Evolutionary conservation across 2,888 invertebrate genomes (phyloP), one percentile per base, ranked within the genome.

Genomic region (Chamaedrilus cognettii): DNA sequence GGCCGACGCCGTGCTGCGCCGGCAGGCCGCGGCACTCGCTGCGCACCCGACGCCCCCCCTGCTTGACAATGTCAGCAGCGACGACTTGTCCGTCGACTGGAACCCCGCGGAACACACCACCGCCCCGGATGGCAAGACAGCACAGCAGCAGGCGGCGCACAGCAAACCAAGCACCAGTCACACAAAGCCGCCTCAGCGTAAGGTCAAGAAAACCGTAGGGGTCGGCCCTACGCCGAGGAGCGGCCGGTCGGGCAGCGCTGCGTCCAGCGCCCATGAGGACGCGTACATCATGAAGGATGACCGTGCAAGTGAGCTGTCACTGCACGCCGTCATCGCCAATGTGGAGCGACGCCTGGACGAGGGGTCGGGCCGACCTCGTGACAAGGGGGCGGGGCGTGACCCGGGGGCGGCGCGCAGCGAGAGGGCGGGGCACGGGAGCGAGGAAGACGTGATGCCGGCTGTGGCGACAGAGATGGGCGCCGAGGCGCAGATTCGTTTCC

Each of bases 401-500:
- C 11, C 7, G 11, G 7, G 7, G 7, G 42, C 19, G 7, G 42
- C 42, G 11, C n/a, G n/a, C n/a, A n/a, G n/a, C n/a, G n/a, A n/a
- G n/a, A n/a, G n/a, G n/a, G n/a, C n/a, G n/a, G n/a, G n/a, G n/a
- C 7, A 42, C 31, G 76, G 76, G 26, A 70, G 72, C 4, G 75
- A 77, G 50, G 79, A 79, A 61, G 80, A 82, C 65, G 72, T 83
- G 3, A 50, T 82, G 31, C 82, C 82, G 3, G 73, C 76, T 19
- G 79, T 77, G 31, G 81, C 80, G 3, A 75, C 76, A 57, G 82
- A 83, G 60, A 82, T 83, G 80, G 81, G 82, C n/a, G 70, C 80
- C 70, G 83, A 83, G 76, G 82, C 83, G 3, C 81, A 80, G 51
- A 81, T 82, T 23, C 69, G 83, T 42, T 83, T 83, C 70, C 73